Evolutionary conservation across 2,797 vertebrate genomes (phyloP).

Genomic region (Dendrocincla tyrannina): DNA sequence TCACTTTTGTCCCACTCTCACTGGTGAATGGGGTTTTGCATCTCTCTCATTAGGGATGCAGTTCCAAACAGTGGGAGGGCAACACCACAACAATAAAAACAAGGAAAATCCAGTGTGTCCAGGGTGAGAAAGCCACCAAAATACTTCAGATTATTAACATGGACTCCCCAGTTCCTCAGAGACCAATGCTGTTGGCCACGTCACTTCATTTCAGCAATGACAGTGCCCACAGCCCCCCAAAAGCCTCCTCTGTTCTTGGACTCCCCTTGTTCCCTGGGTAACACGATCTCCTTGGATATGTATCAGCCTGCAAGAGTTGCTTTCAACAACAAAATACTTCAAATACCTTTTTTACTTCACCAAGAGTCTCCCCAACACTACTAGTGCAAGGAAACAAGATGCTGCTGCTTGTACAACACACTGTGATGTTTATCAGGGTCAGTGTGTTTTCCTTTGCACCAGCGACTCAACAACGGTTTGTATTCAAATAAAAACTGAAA

Average conservation of each 20-base stretch:
- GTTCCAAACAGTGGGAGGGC: neutral
- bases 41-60: neutral
- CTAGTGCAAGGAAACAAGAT: neutral
- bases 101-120: neutral
- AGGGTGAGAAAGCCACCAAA: neutral
- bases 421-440: neutral
- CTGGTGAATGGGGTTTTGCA: neutral
- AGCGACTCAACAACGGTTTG: accelerated
- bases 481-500: neutral
- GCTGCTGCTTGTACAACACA: neutral
- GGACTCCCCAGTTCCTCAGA: neutral
- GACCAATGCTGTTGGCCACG: neutral
- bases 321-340: neutral
- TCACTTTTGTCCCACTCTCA: neutral
- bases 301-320: neutral
- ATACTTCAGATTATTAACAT: neutral
- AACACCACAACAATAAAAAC: neutral
- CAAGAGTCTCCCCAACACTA: neutral
- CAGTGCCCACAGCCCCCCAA: neutral
- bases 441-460: neutral
- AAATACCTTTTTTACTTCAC: neutral
- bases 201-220: neutral
- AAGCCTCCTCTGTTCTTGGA: neutral
- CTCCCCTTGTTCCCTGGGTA: neutral
- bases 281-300: neutral